These are phyloP conservation scores for Plebejus melissa DNA, from an alignment of 2,888 invertebrate species.

Conservation along the genomic window DNA sequence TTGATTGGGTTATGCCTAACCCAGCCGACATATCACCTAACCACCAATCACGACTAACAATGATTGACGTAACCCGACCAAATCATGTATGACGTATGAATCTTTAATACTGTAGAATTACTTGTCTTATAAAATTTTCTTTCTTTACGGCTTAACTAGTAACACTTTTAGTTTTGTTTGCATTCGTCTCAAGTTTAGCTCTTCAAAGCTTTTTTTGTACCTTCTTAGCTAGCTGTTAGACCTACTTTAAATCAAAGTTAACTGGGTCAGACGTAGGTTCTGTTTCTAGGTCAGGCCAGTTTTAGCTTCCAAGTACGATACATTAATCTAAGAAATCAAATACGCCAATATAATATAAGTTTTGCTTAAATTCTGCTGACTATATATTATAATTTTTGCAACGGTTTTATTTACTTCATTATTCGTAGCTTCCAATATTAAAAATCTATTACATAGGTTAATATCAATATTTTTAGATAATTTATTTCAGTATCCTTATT, in stretches of 20 bases:
- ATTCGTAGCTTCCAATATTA: too few species aligned
- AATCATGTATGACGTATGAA: too few species aligned
- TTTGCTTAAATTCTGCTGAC: not conserved
- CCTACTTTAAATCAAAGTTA: not conserved
- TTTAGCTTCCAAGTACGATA: not conserved
- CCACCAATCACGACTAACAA: too few species aligned
- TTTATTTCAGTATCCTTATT: too few species aligned
- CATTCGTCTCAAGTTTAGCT: not conserved
- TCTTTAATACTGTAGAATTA: too few species aligned
- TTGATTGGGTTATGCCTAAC: too few species aligned
- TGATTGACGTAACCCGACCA: too few species aligned
- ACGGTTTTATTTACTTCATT: too few species aligned
- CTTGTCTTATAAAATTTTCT: not conserved
- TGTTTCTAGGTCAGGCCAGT: not conserved
- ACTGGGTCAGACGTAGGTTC: constrained; percentile 3
- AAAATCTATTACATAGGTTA: too few species aligned
- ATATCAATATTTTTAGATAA: too few species aligned
- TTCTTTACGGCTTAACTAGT: not conserved
- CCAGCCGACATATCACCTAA: too few species aligned
- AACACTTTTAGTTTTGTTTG: not conserved
- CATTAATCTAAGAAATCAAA: not conserved
- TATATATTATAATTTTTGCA: too few species aligned
- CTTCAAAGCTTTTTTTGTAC: not conserved
- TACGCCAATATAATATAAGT: not conserved
- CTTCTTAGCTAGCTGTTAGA: not conserved